These are phyloP conservation scores for Himalopsyche phryganea DNA, from an alignment of 1,140 invertebrate species.

Conservation along the genomic window DNA sequence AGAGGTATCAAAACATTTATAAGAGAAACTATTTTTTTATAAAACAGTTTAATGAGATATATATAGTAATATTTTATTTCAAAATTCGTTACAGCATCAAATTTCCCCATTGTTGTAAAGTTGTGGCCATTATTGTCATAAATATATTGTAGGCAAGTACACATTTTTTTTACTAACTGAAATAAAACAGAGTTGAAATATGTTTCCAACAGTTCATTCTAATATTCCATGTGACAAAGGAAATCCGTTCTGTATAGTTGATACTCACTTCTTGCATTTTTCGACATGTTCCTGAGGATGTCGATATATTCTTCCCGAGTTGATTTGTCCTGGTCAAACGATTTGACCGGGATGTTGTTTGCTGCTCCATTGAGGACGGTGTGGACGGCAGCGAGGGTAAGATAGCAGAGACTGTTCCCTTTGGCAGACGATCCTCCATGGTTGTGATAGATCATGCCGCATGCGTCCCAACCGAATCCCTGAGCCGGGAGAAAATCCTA, in stretches of 20 bases:
- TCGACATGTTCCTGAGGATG: conserved; percentile 62
- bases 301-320: conserved; percentile 54
- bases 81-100: no score
- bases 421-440: conserved; percentile 50
- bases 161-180: no score
- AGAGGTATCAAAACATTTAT: no score
- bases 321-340: conserved; percentile 48
- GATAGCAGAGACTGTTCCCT: conserved; percentile 70
- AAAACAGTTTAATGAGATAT: no score
- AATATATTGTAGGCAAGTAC: no score
- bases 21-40: no score
- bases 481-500: conserved; percentile 46
- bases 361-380: conserved; percentile 55
- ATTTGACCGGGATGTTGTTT: conserved; percentile 37
- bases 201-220: no score
- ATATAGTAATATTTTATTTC: no score
- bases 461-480: conserved; percentile 68
- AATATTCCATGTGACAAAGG: no score
- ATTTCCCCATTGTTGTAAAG: no score
- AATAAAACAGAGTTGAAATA: no score
- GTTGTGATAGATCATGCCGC: conserved; percentile 71
- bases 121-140: no score
- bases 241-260: background rate
- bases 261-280: conserved; percentile 75
- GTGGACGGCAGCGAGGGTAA: conserved; percentile 68